Evolutionary conservation across 2,888 invertebrate genomes (phyloP), one percentile per base, ranked within the genome.

Genomic region (Amaurobius ferox): DNA sequence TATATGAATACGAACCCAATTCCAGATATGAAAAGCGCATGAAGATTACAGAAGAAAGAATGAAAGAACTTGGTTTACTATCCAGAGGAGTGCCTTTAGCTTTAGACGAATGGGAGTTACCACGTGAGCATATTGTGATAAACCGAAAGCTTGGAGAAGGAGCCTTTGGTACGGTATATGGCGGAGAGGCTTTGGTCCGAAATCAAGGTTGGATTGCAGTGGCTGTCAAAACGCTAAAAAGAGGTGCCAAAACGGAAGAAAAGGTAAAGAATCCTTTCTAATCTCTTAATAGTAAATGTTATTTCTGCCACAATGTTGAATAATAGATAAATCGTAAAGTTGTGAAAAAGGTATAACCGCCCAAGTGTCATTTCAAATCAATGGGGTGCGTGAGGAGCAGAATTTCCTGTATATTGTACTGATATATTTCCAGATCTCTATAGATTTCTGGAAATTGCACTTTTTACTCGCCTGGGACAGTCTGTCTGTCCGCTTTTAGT

Each of bases 121-220:
- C 95, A 0, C 93, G 96, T 76, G 95, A 96, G 89, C 93, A 94
- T 77, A 95, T 98, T 32, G 96, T 97, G 26, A 94, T 97, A 88
- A 97, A 96, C 92, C 93, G 96, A 26, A 95, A 95, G 90, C 92
- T 97, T 28, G 97, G 95, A 9, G 96, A 96, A 91, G 98, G 97
- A 19, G 97, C 97, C 0, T 98, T 97, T 91, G 98, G 98, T 7
- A 96, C 95, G 0, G 97, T 97, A 0, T 97, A 96, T 91, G 96
- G 96, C 40, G 98, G 98, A 0, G 97, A 97, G 91, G 95, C 96
- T 1, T 93, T 94, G 89, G 93, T 95, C 77, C 92, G 93, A 28
- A 92, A 93, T 11, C 93, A 93, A 86, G 95, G 94, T 64, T 97
- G 97, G 97, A 93, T 94, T 6, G 95, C 96, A 0, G 96, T 96